A percentile compares a stretch with the other conserved stretches of the same genome.
These are phyloP conservation scores for Tupaia tana DNA, from an alignment of 2,113 vertebrate species.

Conservation along the genomic window DNA sequence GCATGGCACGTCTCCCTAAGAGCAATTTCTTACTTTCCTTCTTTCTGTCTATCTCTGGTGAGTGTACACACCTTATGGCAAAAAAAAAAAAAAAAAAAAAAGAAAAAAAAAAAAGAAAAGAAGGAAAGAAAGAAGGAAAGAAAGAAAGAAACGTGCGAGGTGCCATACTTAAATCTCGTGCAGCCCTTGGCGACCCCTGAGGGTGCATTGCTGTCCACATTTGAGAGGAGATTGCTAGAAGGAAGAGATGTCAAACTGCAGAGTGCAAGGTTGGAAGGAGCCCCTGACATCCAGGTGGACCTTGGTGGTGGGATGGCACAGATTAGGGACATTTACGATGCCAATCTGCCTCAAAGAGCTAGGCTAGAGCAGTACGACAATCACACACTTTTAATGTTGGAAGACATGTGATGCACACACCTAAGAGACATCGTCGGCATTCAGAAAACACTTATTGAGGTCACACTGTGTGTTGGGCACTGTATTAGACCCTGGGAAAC, in stretches of 20 bases:
- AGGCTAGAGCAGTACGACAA: rapidly evolving
- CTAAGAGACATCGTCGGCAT: background rate
- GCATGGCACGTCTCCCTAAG: too few species aligned
- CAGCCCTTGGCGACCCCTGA: rapidly evolving
- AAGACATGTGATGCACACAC: background rate
- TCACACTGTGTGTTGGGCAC: background rate
- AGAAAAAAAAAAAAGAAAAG: too few species aligned
- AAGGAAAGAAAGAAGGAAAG: too few species aligned
- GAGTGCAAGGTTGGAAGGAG: too few species aligned
- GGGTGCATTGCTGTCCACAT: rapidly evolving
- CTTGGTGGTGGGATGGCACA: too few species aligned
- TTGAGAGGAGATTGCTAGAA: background rate
- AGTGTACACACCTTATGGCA: too few species aligned
- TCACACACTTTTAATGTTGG: background rate
- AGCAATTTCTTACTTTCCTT: too few species aligned
- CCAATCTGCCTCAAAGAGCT: background rate
- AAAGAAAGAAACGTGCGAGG: too few species aligned
- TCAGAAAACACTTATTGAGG: background rate
- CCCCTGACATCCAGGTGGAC: background rate
- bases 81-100: too few species aligned
- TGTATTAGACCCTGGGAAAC: background rate
- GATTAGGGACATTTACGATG: rapidly evolving
- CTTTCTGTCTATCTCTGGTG: too few species aligned
- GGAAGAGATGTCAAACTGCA: too few species aligned
- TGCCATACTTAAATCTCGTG: background rate